Evolutionary conservation across 2,888 invertebrate species (phyloP).

Genomic region (Rotaria socialis): DNA sequence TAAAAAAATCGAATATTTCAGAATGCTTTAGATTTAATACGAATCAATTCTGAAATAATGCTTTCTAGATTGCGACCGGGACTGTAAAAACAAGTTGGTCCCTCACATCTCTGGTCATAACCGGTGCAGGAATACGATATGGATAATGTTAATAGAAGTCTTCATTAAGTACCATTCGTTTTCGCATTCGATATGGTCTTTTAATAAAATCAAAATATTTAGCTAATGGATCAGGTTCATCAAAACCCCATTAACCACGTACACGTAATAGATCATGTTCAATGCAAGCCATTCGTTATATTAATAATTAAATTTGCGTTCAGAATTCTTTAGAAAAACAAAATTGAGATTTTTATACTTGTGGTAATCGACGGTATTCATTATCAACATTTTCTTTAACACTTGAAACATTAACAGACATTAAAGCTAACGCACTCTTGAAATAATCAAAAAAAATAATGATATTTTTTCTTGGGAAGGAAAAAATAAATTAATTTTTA

Average conservation of each 20-base stretch:
- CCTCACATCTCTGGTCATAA: too few species aligned
- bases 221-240: slow-evolving; percentile 49
- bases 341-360: slow-evolving; percentile 32
- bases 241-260: slow-evolving; percentile 88
- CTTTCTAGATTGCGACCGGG: too few species aligned
- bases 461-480: too few species aligned
- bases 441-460: too few species aligned
- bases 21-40: too few species aligned
- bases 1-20: too few species aligned
- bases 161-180: slow-evolving; percentile 41
- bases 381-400: slow-evolving; percentile 37
- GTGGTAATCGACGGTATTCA: slow-evolving; percentile 41
- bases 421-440: not conserved
- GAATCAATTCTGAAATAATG: too few species aligned
- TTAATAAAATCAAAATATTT: slow-evolving; percentile 46
- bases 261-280: slow-evolving; percentile 84
- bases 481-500: not conserved
- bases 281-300: slow-evolving; percentile 81
- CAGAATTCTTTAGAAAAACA: slow-evolving; percentile 62
- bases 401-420: slow-evolving; percentile 24
- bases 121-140: slow-evolving; percentile 22
- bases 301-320: slow-evolving; percentile 84
- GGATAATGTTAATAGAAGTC: slow-evolving; percentile 42
- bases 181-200: slow-evolving; percentile 44
- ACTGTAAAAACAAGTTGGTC: too few species aligned